A percentile compares a stretch with the other conserved stretches of the same genome.
phyloP scores from a whole-genome alignment of 2,113 vertebrate genomes.

The Caretta caretta region DNA sequence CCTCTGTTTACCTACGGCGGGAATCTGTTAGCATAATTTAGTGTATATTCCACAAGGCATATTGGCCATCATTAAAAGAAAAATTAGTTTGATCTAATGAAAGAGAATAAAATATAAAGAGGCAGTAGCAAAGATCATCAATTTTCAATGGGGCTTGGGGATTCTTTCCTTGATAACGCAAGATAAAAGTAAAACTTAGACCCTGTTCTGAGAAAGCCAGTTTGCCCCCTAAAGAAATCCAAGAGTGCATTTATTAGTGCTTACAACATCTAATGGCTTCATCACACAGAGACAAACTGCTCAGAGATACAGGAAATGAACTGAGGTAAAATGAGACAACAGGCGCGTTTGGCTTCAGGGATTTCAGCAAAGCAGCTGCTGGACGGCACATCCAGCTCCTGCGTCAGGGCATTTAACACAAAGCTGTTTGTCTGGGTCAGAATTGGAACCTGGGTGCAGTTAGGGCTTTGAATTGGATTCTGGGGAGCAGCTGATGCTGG shows the following conservation, averaged over 20 bases:
- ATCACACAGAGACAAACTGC: accelerated
- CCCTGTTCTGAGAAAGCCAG: background rate
- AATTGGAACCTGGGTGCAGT: background rate
- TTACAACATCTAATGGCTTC: background rate
- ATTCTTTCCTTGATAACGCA: background rate
- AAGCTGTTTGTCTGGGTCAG: background rate
- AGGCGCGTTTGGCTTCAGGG: accelerated
- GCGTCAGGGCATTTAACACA: background rate
- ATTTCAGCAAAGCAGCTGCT: background rate
- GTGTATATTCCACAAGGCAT: background rate
- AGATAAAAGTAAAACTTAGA: background rate
- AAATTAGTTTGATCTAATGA: constrained; percentile 25
- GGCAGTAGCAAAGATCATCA: background rate
- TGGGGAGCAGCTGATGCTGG: background rate
- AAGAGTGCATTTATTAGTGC: background rate
- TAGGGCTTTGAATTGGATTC: background rate
- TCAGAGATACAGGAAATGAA: background rate
- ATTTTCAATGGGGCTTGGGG: accelerated
- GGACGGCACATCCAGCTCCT: background rate
- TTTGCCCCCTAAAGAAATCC: background rate
- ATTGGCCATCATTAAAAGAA: constrained; percentile 19
- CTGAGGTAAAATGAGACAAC: accelerated
- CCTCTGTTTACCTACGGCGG: constrained; percentile 14
- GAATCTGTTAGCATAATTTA: background rate
- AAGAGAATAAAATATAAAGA: background rate